A percentile compares a stretch with the other conserved stretches of the same genome.
Evolutionary conservation across 2,888 invertebrate species (phyloP).

Genomic region (Dryobotodes eremita): DNA sequence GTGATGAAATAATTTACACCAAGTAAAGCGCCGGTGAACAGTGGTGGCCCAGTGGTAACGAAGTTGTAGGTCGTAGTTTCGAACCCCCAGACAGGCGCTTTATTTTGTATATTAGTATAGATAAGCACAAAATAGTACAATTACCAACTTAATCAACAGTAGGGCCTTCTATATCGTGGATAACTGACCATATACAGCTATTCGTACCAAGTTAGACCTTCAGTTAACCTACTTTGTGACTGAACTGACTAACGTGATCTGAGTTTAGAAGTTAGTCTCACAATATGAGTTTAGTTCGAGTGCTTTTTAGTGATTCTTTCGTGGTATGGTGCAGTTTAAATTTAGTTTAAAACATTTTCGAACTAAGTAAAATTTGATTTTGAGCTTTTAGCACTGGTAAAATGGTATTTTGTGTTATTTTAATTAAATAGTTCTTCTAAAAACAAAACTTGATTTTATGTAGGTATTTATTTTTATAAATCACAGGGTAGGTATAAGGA

Average conservation of each 20-base stretch:
- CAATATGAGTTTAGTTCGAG: slow-evolving; percentile 27
- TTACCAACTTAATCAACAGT: slow-evolving; percentile 41
- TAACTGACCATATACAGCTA: slow-evolving; percentile 35
- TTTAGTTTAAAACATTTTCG: background rate
- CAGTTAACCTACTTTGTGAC: slow-evolving; percentile 52
- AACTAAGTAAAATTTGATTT: background rate
- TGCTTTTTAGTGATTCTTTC: slow-evolving; percentile 16
- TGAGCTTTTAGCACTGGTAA: too few relatives aligned
- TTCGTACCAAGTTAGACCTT: slow-evolving; percentile 29
- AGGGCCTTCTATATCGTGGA: slow-evolving; percentile 43
- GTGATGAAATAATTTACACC: too few relatives aligned
- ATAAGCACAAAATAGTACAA: slow-evolving; percentile 22
- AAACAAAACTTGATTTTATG: background rate
- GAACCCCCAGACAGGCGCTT: too few relatives aligned
- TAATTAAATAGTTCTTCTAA: too few relatives aligned
- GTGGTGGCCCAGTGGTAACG: too few relatives aligned
- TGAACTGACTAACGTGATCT: slow-evolving; percentile 43
- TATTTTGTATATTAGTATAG: background rate
- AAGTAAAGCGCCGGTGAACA: too few relatives aligned
- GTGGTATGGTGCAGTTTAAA: slow-evolving; percentile 2
- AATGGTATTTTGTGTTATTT: too few relatives aligned
- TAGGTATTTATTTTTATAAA: background rate
- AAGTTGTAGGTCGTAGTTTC: too few relatives aligned
- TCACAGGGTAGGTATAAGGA: background rate
- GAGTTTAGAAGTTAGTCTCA: slow-evolving; percentile 15